phyloP scores from a whole-genome alignment of 2,888 invertebrate species.

The Lysandra coridon region DNA sequence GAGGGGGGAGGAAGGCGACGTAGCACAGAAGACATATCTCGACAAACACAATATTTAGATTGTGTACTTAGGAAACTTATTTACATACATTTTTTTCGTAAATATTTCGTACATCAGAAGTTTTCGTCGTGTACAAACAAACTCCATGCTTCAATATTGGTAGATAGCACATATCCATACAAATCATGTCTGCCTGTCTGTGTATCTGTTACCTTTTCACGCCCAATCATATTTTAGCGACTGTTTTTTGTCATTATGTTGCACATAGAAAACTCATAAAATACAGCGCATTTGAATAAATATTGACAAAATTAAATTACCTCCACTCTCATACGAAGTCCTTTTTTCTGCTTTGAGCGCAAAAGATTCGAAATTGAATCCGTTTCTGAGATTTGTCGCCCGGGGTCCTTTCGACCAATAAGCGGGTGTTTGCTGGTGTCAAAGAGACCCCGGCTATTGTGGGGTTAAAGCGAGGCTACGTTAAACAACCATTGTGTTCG shows the following conservation, averaged over 20 bases:
- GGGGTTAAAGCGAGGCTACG: not conserved
- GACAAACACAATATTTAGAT: not conserved
- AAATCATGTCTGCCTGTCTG: no score
- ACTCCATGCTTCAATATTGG: no score
- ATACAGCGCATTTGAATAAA: not conserved
- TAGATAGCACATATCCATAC: no score
- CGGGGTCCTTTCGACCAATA: slow-evolving; percentile 13
- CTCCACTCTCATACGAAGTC: not conserved
- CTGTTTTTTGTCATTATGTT: no score
- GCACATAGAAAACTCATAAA: not conserved
- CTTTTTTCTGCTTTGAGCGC: not conserved
- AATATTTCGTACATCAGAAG: not conserved
- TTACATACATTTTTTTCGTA: not conserved
- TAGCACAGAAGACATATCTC: not conserved
- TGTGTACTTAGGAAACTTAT: slow-evolving; percentile 1
- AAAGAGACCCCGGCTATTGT: slow-evolving; percentile 3
- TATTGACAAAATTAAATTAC: not conserved
- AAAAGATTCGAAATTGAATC: slow-evolving; percentile 24
- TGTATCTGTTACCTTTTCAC: no score
- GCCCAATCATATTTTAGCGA: no score
- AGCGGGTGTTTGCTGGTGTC: slow-evolving; percentile 18
- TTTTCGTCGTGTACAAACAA: not conserved
- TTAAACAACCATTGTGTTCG: slow-evolving; percentile 1
- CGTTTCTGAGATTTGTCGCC: slow-evolving; percentile 21
- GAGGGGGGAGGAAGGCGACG: not conserved